Conservation (phyloP, 2,797 vertebrate genomes). For the Dipus sagitta region DNA sequence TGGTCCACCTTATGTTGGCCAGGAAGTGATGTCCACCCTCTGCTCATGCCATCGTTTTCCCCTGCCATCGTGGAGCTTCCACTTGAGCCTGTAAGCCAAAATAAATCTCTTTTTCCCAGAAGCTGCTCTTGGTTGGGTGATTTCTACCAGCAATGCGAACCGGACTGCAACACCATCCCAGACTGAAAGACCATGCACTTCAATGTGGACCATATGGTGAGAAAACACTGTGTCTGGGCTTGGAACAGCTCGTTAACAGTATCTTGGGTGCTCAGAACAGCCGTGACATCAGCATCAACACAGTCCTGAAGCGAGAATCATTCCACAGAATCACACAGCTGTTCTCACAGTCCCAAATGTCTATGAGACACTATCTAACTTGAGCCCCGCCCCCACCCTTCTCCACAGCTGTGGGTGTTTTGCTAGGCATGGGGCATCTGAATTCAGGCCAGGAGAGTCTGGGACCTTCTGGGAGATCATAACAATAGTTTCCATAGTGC, state of each 20-base stretch:
- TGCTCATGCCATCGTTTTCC: too few relatives aligned
- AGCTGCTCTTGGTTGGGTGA: too few relatives aligned
- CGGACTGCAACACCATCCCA: too few relatives aligned
- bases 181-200: conserved; percentile 61
- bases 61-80: too few relatives aligned
- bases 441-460: fast-evolving
- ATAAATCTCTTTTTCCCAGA: too few relatives aligned
- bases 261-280: conserved; percentile 70
- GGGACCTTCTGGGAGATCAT: fast-evolving
- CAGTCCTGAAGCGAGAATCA: conserved; percentile 62
- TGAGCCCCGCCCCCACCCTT: fast-evolving
- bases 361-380: background rate
- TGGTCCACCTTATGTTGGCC: too few relatives aligned
- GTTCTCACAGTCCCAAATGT: conserved; percentile 64
- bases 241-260: conserved; percentile 80
- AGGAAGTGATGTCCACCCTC: too few relatives aligned
- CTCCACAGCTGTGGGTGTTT: fast-evolving
- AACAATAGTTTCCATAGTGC: background rate
- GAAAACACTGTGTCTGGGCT: conserved; percentile 72
- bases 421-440: background rate
- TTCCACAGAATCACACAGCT: conserved; percentile 47
- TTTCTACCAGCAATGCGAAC: too few relatives aligned
- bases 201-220: conserved; percentile 77
- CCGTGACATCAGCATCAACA: conserved; percentile 69
- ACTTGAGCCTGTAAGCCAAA: too few relatives aligned